phyloP scores from a whole-genome alignment of 2,888 invertebrate genomes.

The Cylloceria caligata region DNA sequence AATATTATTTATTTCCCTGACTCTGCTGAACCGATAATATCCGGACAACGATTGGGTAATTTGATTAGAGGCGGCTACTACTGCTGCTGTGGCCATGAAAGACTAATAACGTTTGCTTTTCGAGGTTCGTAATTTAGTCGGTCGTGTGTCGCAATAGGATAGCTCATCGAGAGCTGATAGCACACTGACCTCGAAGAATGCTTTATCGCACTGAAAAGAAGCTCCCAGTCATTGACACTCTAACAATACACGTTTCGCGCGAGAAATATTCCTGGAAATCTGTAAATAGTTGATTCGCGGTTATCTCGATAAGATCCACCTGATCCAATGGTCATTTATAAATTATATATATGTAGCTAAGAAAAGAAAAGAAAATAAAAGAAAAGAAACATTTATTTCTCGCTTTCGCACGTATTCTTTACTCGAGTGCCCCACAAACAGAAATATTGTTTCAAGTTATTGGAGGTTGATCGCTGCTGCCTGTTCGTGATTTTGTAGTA shows the following conservation, averaged over 20 bases:
- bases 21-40: conserved; percentile 1
- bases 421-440: conserved; percentile 21
- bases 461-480: not conserved
- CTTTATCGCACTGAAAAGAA: not conserved
- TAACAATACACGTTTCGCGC: not conserved
- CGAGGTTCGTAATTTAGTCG: not conserved
- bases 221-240: not conserved
- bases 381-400: no score
- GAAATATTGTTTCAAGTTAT: conserved; percentile 34
- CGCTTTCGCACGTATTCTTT: conserved; percentile 30
- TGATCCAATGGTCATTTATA: not conserved
- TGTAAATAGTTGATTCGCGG: not conserved
- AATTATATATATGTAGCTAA: not conserved
- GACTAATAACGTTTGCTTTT: conserved; percentile 41
- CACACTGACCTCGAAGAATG: not conserved
- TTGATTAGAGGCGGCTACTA: conserved; percentile 34
- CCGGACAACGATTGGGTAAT: conserved; percentile 43
- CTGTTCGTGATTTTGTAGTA: not conserved
- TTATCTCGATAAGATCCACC: not conserved
- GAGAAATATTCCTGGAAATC: not conserved
- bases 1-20: conserved; percentile 39
- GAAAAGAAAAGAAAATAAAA: no score
- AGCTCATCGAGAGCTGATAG: not conserved
- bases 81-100: conserved; percentile 19
- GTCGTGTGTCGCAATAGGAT: not conserved